Conservation (phyloP, 2,113 vertebrate genomes). For the Apodemus sylvaticus region DNA sequence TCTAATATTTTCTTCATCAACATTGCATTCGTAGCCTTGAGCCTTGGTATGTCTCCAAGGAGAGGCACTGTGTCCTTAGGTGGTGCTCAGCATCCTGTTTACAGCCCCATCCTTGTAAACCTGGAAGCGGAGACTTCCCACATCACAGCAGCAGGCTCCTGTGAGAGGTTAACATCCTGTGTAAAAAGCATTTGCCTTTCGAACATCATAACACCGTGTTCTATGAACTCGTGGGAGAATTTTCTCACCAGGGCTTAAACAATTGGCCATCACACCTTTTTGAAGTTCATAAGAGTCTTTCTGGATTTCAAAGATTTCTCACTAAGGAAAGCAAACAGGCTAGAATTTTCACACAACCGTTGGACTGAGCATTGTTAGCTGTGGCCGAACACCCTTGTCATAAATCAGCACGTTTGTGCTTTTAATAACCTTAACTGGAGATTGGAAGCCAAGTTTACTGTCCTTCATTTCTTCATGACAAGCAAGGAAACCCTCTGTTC, state of each 20-base stretch:
- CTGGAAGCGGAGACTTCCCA: slow-evolving; percentile 82
- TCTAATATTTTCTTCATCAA: background rate
- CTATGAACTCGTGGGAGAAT: slow-evolving; percentile 82
- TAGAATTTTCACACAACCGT: slow-evolving; percentile 69
- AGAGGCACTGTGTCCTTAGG: slow-evolving; percentile 58
- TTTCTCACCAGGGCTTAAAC: slow-evolving; percentile 84
- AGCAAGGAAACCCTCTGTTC: background rate
- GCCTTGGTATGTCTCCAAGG: slow-evolving; percentile 14
- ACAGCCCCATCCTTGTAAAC: slow-evolving; percentile 78
- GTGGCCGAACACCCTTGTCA: slow-evolving; percentile 3
- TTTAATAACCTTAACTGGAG: background rate
- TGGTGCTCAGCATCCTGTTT: slow-evolving; percentile 88
- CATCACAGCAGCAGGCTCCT: slow-evolving; percentile 77
- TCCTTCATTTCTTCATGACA: background rate
- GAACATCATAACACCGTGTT: slow-evolving; percentile 75
- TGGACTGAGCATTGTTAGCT: background rate
- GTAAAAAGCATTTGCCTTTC: slow-evolving; percentile 71
- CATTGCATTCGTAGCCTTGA: background rate
- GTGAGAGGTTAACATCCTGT: slow-evolving; percentile 85
- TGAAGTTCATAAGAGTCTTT: slow-evolving; percentile 72
- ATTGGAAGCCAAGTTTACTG: slow-evolving; percentile 26
- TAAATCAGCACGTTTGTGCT: slow-evolving; percentile 2
- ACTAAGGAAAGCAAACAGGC: slow-evolving; percentile 72
- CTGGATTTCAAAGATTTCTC: slow-evolving; percentile 45
- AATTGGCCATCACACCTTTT: slow-evolving; percentile 83